Conservation (phyloP, 1,140 invertebrate species). For the Oryzaephilus surinamensis region DNA sequence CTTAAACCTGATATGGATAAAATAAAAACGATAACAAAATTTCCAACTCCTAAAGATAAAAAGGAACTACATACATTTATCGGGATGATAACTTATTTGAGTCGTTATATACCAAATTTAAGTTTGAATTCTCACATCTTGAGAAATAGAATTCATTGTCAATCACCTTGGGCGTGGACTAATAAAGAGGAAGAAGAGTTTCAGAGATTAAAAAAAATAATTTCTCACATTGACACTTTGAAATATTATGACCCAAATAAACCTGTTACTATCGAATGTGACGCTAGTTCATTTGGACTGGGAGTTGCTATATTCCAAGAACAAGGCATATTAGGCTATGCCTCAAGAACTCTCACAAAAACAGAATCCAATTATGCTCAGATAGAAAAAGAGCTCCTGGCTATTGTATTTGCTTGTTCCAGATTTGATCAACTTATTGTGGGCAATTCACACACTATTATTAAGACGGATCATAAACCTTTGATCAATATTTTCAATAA, state of each 20-base stretch:
- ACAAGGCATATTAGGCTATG: slow-evolving; percentile 27
- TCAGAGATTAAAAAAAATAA: slow-evolving; percentile 19
- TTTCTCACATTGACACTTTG: slow-evolving; percentile 21
- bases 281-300: slow-evolving; percentile 28
- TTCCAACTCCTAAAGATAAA: slow-evolving; percentile 25
- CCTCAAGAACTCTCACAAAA: slow-evolving; percentile 30
- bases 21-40: slow-evolving; percentile 22
- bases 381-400: slow-evolving; percentile 36
- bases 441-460: slow-evolving; percentile 17
- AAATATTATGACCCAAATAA: slow-evolving; percentile 20
- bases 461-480: slow-evolving; percentile 29
- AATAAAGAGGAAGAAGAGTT: slow-evolving; percentile 17
- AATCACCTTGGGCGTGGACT: slow-evolving; percentile 21
- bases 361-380: slow-evolving; percentile 30
- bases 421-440: slow-evolving; percentile 30
- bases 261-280: slow-evolving; percentile 24
- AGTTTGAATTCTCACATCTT: slow-evolving; percentile 19
- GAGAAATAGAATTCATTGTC: slow-evolving; percentile 20
- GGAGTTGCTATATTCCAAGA: slow-evolving; percentile 32
- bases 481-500: slow-evolving; percentile 23
- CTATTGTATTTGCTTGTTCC: slow-evolving; percentile 20
- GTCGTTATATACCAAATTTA: slow-evolving; percentile 32
- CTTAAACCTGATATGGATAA: slow-evolving; percentile 25
- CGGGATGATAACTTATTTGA: slow-evolving; percentile 35
- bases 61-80: slow-evolving; percentile 31